Base-by-base conservation (phyloP, 2,113 vertebrate species). In the Cyanistes caeruleus region DNA sequence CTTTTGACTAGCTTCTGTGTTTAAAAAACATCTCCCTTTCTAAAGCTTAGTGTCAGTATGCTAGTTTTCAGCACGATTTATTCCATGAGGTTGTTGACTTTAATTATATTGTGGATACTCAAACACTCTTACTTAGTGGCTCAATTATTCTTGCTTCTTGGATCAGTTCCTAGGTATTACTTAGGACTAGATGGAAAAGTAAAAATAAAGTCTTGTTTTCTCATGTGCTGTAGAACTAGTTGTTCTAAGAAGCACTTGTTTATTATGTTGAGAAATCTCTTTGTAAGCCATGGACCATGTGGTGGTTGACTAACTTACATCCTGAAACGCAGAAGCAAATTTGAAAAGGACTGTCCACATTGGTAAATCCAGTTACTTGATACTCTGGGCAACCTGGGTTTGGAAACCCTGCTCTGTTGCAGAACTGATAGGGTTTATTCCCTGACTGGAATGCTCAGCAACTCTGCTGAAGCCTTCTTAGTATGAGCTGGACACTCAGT, bases 241-340 rank as follows among this genome's bases (percentile, higher is more conserved):
- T 96, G 95, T 97, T 96, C 96, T 91, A 74, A 95, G 82, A 91
- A 93, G 59, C 79, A 80, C 93, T 97, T 96, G 95, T 97, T 97
- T 97, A 90, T 95, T 75, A 10, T 48, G 43, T 91, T 97, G 93
- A 88, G 91, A 93, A 97, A 96, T 90, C 19, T 3, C 81, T 93
- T 84, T 2, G 9, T 89, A 83, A 93, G 37, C 44, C 81, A n/a
- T 85, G 59, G 82, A 60, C 77, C 39, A 30, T 41, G 75, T 90
- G 84, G 75, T 85, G 72, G 14, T 79, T 96, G 95, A 93, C 84
- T 89, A 76, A 60, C 27, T 89, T 58, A 24, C 27, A 46, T n/a
- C 70, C 89, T 87, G 67, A 89, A 73, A 85, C 59, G 79, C 51
- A 53, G 48, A 22, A 89, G 14, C 12, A 44, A 65, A 44, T 27